phyloP scores from a whole-genome alignment of 2,113 vertebrate genomes.

The Gnathonemus echidnorhynchus region DNA sequence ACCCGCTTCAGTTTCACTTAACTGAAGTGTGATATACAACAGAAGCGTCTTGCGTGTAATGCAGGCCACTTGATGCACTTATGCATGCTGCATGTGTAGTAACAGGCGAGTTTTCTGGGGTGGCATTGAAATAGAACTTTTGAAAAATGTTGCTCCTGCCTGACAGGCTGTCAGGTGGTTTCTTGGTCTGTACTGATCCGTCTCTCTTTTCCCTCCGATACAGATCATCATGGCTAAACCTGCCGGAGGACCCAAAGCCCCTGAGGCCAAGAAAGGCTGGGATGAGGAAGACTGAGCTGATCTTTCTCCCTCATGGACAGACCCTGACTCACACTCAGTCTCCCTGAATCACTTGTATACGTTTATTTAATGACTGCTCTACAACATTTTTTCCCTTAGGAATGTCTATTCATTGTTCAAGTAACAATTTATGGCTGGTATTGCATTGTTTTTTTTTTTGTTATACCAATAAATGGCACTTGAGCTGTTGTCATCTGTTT shows the following conservation, averaged over 20 bases:
- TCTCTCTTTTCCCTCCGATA: neutral
- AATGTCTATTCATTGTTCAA: slow-evolving; percentile 23
- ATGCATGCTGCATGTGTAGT: slow-evolving; percentile 54
- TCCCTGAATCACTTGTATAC: slow-evolving; percentile 42
- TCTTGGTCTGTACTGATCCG: neutral
- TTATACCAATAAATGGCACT: slow-evolving; percentile 63
- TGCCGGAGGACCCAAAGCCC: slow-evolving; percentile 90
- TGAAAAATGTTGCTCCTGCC: neutral
- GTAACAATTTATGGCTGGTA: slow-evolving; percentile 39
- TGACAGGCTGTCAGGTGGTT: neutral
- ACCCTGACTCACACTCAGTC: slow-evolving; percentile 33
- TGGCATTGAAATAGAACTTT: neutral
- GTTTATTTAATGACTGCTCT: slow-evolving; percentile 52
- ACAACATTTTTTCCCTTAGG: slow-evolving; percentile 44
- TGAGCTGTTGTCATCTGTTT: slow-evolving; percentile 38
- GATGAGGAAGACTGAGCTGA: slow-evolving; percentile 85
- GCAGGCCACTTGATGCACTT: neutral
- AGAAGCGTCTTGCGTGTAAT: slow-evolving; percentile 23
- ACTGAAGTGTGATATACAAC: neutral
- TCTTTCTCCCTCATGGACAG: slow-evolving; percentile 15
- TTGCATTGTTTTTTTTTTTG: slow-evolving; percentile 31
- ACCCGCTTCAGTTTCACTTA: neutral
- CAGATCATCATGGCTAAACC: slow-evolving; percentile 99
- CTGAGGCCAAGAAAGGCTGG: slow-evolving; percentile 86
- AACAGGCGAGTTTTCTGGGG: neutral